These are phyloP conservation scores for Triops longicaudatus DNA, from an alignment of 1,140 invertebrate species.

Conservation along the genomic window DNA sequence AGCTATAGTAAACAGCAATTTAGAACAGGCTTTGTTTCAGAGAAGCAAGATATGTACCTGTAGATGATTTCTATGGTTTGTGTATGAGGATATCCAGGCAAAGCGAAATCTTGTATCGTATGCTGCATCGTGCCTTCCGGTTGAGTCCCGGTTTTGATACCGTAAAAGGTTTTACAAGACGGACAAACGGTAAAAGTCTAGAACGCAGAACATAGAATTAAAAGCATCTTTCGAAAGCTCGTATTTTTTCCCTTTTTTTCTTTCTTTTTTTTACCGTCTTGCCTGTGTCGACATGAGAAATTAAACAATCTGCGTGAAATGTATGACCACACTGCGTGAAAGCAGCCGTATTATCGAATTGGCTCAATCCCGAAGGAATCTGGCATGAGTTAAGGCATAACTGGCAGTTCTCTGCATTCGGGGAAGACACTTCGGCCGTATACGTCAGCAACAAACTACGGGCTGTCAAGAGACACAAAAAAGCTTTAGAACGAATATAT, in stretches of 20 bases:
- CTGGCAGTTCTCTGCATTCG: not conserved
- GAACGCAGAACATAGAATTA: not conserved
- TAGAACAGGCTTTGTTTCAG: not conserved
- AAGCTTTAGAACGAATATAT: not conserved
- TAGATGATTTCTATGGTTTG: constrained; percentile 76
- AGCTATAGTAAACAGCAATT: constrained; percentile 46
- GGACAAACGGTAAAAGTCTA: constrained; percentile 47
- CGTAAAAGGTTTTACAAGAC: constrained; percentile 75
- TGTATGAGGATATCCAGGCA: constrained; percentile 58
- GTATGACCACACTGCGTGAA: not conserved
- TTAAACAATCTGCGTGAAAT: constrained; percentile 1
- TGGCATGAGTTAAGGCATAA: not conserved
- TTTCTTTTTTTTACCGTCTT: not conserved
- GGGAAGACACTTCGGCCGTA: not conserved
- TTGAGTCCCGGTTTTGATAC: constrained; percentile 73
- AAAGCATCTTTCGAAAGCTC: not conserved
- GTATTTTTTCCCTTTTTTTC: too few species aligned
- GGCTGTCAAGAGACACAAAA: not conserved
- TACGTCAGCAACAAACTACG: not conserved
- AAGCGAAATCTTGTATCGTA: constrained; percentile 55
- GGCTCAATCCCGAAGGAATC: not conserved
- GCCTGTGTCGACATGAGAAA: not conserved
- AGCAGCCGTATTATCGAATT: not conserved
- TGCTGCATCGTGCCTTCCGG: constrained; percentile 77
- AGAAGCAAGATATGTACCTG: constrained; percentile 50